Conservation (phyloP, 2,113 vertebrate species). For the Fulica atra region DNA sequence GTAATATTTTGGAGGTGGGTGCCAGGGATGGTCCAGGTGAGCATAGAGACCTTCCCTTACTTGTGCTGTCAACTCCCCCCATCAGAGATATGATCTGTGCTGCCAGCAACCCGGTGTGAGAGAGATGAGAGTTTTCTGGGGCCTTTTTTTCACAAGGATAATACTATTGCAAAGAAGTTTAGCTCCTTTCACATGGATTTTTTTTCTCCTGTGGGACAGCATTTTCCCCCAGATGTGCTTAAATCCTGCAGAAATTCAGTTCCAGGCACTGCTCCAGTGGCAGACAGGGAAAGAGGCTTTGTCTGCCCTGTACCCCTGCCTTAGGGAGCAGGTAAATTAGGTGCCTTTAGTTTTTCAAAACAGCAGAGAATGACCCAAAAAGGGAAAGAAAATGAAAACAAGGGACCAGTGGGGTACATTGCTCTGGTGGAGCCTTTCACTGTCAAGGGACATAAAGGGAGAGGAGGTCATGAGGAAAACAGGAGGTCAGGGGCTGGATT, state of each 20-base stretch:
- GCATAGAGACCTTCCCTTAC: not conserved
- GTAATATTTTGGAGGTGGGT: not conserved
- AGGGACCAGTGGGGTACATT: not conserved
- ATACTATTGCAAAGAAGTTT: not conserved
- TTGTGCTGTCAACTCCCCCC: not conserved
- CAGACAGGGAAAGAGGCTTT: not conserved
- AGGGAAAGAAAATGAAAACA: accelerated
- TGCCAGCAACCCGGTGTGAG: not conserved
- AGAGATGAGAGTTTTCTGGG: not conserved
- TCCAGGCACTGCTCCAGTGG: not conserved
- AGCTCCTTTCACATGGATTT: accelerated
- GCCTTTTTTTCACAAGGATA: not conserved
- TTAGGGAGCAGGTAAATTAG: not conserved
- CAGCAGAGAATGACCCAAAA: not conserved
- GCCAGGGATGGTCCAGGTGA: accelerated
- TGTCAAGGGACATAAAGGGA: accelerated
- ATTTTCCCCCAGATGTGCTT: accelerated
- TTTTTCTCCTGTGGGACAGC: not conserved
- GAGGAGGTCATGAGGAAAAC: not conserved
- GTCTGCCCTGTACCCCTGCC: not conserved
- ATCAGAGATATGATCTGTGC: accelerated
- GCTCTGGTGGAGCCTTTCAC: not conserved
- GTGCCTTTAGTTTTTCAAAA: not conserved
- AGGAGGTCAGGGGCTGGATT: not conserved
- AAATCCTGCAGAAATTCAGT: not conserved